These are phyloP conservation scores for Panulirus ornatus DNA, from an alignment of 1,140 invertebrate species.

Conservation along the genomic window DNA sequence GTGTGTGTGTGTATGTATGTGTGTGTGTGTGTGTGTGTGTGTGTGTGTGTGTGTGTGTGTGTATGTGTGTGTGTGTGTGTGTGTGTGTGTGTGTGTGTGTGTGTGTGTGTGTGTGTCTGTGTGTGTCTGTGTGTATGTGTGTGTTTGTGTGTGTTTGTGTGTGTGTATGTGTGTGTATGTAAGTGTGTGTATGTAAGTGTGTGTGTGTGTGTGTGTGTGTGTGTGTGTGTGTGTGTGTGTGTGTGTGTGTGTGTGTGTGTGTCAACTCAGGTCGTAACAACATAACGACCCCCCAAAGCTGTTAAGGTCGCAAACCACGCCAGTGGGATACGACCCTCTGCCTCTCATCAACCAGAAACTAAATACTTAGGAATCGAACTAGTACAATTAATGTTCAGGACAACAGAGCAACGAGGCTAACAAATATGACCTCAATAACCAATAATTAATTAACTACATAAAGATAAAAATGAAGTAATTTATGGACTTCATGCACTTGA, in stretches of 20 bases:
- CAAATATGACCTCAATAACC: neutral
- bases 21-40: neutral
- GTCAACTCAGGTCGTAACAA: neutral
- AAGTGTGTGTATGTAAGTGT: too few relatives aligned
- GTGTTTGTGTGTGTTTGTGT: too few relatives aligned
- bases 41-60: neutral
- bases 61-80: neutral
- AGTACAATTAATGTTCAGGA: neutral
- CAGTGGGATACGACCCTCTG: neutral
- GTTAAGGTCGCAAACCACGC: neutral
- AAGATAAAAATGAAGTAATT: too few relatives aligned
- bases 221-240: neutral
- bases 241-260: too few relatives aligned
- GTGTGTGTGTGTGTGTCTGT: constrained; percentile 30
- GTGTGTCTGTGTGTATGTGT: too few relatives aligned
- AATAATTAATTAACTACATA: too few relatives aligned
- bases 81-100: constrained; percentile 32
- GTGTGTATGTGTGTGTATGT: too few relatives aligned
- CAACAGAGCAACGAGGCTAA: neutral
- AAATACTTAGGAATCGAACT: neutral
- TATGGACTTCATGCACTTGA: too few relatives aligned
- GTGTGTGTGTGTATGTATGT: neutral
- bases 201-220: constrained; percentile 3
- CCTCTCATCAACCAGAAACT: neutral
- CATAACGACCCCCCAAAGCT: neutral